These are phyloP conservation scores for Urocolius indicus DNA, from an alignment of 2,113 vertebrate species.

Conservation along the genomic window DNA sequence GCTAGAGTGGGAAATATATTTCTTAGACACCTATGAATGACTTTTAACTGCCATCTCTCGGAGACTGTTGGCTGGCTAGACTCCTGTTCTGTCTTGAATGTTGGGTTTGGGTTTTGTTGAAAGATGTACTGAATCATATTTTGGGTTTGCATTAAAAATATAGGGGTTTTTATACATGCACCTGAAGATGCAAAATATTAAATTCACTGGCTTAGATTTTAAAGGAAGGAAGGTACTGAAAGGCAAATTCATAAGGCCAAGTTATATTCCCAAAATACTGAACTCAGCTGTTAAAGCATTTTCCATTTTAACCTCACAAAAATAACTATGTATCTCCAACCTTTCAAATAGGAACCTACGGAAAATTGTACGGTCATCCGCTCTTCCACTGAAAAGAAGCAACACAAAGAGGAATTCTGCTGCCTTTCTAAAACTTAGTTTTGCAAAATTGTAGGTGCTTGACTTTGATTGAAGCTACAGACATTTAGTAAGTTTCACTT, in stretches of 20 bases:
- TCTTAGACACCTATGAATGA: background rate
- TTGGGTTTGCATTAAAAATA: background rate
- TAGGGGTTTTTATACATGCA: background rate
- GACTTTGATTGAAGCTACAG: background rate
- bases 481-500: background rate
- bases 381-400: background rate
- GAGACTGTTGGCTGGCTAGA: background rate
- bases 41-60: background rate
- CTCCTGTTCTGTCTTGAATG: constrained; percentile 2
- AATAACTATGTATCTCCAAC: background rate
- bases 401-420: background rate
- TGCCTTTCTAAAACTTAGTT: background rate
- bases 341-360: background rate
- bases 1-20: background rate
- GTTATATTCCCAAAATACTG: background rate
- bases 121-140: background rate
- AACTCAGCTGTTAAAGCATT: background rate
- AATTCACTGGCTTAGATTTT: background rate
- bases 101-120: background rate
- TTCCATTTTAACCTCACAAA: background rate
- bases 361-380: background rate
- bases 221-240: background rate
- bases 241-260: background rate
- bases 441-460: background rate
- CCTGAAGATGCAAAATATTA: background rate